phyloP scores from a whole-genome alignment of 2,113 vertebrate species.

The Pollimyrus isidori region DNA sequence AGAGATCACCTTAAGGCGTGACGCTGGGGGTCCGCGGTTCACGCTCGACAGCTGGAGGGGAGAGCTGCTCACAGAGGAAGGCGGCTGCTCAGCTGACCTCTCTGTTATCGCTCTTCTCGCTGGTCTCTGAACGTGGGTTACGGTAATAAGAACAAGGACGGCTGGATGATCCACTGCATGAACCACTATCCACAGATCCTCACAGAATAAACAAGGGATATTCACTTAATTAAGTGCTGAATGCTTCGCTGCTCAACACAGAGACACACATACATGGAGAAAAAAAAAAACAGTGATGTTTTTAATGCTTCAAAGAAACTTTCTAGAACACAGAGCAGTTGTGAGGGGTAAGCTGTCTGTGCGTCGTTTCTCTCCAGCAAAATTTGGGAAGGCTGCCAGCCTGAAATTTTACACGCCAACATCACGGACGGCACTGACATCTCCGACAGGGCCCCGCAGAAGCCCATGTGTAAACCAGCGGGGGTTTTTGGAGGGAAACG shows the following conservation, averaged over 20 bases:
- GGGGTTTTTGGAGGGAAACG: background rate
- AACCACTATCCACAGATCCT: conserved; percentile 53
- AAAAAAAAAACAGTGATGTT: background rate
- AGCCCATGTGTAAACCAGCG: background rate
- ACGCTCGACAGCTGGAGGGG: background rate
- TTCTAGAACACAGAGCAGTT: background rate
- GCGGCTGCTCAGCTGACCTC: background rate
- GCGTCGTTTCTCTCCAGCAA: background rate
- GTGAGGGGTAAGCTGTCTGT: background rate
- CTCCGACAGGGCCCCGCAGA: background rate
- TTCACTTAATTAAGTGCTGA: conserved; percentile 30
- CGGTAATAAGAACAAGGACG: background rate
- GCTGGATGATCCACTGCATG: background rate
- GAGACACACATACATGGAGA: background rate
- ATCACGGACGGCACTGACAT: background rate
- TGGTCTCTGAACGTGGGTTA: background rate
- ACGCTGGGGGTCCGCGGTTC: background rate
- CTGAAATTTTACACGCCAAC: background rate
- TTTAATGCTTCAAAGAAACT: background rate
- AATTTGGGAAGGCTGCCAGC: background rate
- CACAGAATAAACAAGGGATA: conserved; percentile 68
- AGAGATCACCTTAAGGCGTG: background rate
- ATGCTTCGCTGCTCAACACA: conserved; percentile 12
- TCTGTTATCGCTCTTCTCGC: background rate
- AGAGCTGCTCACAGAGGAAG: background rate